Conservation (phyloP, 2,888 invertebrate genomes). For the Poecilus cupreus region DNA sequence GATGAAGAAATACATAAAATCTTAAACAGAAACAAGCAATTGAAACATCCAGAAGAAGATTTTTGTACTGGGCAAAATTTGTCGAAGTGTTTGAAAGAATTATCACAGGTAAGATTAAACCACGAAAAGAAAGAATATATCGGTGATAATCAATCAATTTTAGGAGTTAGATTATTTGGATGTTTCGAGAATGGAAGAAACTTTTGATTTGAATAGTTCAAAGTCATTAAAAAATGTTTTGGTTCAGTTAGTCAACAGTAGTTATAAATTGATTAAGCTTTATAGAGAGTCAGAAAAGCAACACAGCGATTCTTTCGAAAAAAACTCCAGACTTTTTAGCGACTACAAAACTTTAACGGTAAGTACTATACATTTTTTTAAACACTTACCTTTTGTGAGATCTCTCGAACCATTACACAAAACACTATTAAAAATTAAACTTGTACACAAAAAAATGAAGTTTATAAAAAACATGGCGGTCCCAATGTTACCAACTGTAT, state of each 20-base stretch:
- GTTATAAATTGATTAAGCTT: slow-evolving; percentile 34
- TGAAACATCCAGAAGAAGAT: neutral
- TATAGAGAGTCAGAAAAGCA: slow-evolving; percentile 7
- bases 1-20: slow-evolving; percentile 45
- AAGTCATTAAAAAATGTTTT: neutral
- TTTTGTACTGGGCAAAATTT: slow-evolving; percentile 44
- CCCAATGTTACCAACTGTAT: neutral
- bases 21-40: slow-evolving; percentile 20
- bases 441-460: too few species aligned
- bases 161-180: slow-evolving; percentile 56
- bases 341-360: neutral
- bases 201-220: neutral
- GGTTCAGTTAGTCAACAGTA: slow-evolving; percentile 41
- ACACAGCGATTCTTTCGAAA: slow-evolving; percentile 26
- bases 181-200: slow-evolving; percentile 18
- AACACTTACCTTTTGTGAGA: too few species aligned
- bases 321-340: slow-evolving; percentile 21
- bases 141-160: neutral
- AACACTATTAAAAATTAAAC: too few species aligned
- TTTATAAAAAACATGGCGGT: too few species aligned
- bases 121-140: neutral
- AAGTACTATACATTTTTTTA: neutral
- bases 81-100: slow-evolving; percentile 31
- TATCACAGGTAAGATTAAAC: slow-evolving; percentile 35
- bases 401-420: neutral